Percentiles rank a stretch among this genome's conserved stretches.
These are phyloP conservation scores for Cheilosia vulpina DNA, from an alignment of 2,888 invertebrate genomes.

Conservation along the genomic window DNA sequence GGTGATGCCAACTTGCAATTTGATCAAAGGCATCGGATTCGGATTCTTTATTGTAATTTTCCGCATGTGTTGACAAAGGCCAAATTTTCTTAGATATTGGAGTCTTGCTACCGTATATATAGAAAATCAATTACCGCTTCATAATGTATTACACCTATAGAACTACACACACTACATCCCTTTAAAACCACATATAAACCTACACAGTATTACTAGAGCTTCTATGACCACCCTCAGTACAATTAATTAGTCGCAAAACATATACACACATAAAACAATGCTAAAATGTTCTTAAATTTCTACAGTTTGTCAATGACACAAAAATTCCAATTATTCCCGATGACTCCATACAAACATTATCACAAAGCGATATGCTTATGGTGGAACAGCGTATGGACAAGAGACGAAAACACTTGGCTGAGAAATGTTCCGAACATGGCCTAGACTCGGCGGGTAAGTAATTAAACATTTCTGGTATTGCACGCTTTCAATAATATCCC, in stretches of 20 bases:
- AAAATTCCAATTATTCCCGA: constrained; percentile 82
- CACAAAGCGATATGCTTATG: constrained; percentile 82
- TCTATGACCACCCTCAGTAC: background rate
- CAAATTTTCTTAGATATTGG: background rate
- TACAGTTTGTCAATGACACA: constrained; percentile 83
- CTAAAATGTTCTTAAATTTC: constrained; percentile 29
- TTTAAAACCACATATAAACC: background rate
- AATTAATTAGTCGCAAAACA: constrained; percentile 4
- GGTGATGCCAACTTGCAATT: too few relatives aligned
- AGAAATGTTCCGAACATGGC: constrained; percentile 82
- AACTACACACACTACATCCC: background rate
- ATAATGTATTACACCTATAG: background rate
- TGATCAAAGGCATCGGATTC: too few relatives aligned
- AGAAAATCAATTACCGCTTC: background rate
- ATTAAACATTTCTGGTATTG: too few relatives aligned
- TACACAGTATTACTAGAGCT: constrained; percentile 1
- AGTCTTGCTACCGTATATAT: background rate
- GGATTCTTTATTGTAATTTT: too few relatives aligned
- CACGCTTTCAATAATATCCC: background rate
- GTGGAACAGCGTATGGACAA: constrained; percentile 83
- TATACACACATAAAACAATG: background rate
- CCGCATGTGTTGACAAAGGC: too few relatives aligned
- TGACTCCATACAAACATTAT: constrained; percentile 81
- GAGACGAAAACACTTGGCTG: constrained; percentile 81
- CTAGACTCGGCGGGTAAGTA: constrained; percentile 81